A percentile compares a stretch with the other conserved stretches of the same genome.
Conservation (phyloP, 1,140 invertebrate genomes). For the Diabrotica virgifera region DNA sequence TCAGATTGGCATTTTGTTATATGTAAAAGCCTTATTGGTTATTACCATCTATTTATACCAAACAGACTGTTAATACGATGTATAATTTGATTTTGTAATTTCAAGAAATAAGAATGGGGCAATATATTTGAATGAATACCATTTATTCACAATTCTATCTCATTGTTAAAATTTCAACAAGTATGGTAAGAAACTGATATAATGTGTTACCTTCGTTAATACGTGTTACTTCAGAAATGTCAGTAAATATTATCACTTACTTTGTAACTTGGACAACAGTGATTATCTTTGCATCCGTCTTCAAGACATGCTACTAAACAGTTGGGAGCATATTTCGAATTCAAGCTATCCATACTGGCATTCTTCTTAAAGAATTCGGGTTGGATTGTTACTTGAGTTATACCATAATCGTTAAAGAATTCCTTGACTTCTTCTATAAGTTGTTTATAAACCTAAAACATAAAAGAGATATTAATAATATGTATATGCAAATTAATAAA, state of each 20-base stretch:
- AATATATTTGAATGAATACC: no score
- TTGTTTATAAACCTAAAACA: constrained; percentile 57
- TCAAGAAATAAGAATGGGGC: no score
- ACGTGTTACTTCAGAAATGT: not conserved
- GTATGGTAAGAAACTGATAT: no score
- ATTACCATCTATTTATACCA: no score
- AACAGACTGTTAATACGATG: no score
- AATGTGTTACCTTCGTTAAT: no score
- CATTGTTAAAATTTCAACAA: no score
- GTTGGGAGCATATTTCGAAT: constrained; percentile 26
- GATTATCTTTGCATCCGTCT: constrained; percentile 39
- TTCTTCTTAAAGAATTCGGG: constrained; percentile 64
- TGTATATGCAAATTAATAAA: no score
- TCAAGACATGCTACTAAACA: constrained; percentile 46
- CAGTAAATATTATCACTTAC: constrained; percentile 11
- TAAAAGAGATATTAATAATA: not conserved
- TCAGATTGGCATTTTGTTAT: no score
- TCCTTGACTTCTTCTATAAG: constrained; percentile 62
- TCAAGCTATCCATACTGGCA: constrained; percentile 35
- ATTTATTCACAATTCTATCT: no score
- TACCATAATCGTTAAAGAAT: constrained; percentile 72
- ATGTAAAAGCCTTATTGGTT: no score
- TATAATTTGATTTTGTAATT: no score
- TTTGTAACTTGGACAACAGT: constrained; percentile 42
- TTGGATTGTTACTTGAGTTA: constrained; percentile 73